Base-by-base conservation (phyloP, 2,888 invertebrate genomes). In the Tetranychus truncatus region DNA sequence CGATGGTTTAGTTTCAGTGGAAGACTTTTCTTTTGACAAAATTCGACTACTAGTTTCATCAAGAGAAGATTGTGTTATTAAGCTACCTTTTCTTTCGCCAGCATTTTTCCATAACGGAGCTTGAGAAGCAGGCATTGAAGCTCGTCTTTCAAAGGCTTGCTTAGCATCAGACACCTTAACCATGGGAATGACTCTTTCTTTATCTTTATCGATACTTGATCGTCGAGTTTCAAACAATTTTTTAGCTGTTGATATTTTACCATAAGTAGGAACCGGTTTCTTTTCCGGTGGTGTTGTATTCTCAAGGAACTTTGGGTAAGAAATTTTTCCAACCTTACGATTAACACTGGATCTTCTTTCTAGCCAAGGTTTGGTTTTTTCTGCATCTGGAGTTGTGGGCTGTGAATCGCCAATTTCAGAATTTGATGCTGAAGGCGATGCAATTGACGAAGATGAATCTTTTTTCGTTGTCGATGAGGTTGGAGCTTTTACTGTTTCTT, bases 141-240 rank as follows among this genome's bases (percentile, higher is more conserved):
- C 75, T 20, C 76, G 75, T 75, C 69, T 65, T 82, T 92, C 91
- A 81, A 91, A 92, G 80, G 90, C 91, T 80, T 89, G 89, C 80
- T 91, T 92, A 79, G 90, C 91, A 81, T 89, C 91, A 74, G 90
- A 91, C 1, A 92, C 91, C 82, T 89, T 91, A 24, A 76, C 75
- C 46, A 67, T 15, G 8, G 67, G 67, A n/a, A 74, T 45, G 20
- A 74, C 67, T 34, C 69, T n/a, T 45, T 74, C 74, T 21, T 74
- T 74, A 11, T 74, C 74, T 3, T 65, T 46, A 11, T 73, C 73
- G 8, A 73, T 55, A 73, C 73, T 73, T 3, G 18, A n/a, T 65
- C 65, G 21, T 18, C 73, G 20, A 6, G 76, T 77, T 69, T 77
- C 76, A 9, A 76, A 75, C 71, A 77, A 76, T 45, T 75, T 74